A percentile compares a stretch with the other conserved stretches of the same genome.
Evolutionary conservation across 2,888 invertebrate species (phyloP).

Genomic region (Maniola hyperantus): DNA sequence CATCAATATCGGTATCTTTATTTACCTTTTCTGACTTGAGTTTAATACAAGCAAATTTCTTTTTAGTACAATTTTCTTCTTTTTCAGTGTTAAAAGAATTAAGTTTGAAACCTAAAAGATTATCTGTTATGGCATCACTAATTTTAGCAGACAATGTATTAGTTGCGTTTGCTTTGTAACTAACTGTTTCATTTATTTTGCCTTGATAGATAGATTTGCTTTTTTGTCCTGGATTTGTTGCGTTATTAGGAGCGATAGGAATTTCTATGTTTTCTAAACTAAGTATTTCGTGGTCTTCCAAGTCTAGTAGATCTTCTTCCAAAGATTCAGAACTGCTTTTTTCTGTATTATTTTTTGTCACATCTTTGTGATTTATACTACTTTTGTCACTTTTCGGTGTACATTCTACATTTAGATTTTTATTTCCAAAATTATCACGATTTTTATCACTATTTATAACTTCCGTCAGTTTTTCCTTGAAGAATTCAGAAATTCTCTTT

Average conservation of each 20-base stretch:
- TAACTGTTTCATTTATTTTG: neutral
- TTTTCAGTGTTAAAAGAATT: neutral
- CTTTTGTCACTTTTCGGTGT: neutral
- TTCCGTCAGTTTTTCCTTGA: neutral
- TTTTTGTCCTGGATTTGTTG: neutral
- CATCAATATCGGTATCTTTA: neutral
- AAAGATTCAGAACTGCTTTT: constrained; percentile 26
- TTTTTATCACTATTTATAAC: neutral
- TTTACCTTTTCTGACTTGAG: too few species aligned
- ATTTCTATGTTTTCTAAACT: constrained; percentile 42
- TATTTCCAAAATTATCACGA: neutral
- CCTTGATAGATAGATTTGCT: neutral
- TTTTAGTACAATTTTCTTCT: neutral
- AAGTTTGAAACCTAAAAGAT: neutral
- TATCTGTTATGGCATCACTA: neutral
- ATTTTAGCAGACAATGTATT: neutral
- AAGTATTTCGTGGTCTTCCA: constrained; percentile 34
- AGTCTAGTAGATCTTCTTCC: constrained; percentile 27
- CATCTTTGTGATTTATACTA: neutral
- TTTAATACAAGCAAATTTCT: neutral
- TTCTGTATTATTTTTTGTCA: neutral
- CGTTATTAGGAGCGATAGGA: constrained; percentile 29
- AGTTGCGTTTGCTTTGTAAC: neutral
- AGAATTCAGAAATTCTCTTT: too few species aligned
- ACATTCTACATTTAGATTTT: neutral